Evolutionary conservation across 2,797 vertebrate species (phyloP).

Genomic region (Melanotaenia nigrans): DNA sequence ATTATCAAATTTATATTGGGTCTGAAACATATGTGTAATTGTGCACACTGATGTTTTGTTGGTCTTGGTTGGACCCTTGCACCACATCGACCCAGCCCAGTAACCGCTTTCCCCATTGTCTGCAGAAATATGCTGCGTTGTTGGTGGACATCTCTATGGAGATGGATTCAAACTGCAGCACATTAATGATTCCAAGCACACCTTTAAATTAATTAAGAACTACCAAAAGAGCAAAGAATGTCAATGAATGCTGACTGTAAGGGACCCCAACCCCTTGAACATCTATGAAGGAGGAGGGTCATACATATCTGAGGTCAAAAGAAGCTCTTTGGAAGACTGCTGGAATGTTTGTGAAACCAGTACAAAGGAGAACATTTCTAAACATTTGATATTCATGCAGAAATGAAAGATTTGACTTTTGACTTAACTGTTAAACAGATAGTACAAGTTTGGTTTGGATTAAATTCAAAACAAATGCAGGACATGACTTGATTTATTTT

Average conservation of each 20-base stretch:
- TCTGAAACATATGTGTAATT: no score
- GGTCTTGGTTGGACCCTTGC: no score
- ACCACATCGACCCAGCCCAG: no score
- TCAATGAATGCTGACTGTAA: constrained; percentile 3
- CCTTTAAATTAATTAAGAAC: constrained; percentile 12
- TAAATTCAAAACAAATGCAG: background rate
- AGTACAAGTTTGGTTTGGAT: no score
- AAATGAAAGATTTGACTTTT: background rate
- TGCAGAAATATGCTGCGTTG: no score
- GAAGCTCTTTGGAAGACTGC: background rate
- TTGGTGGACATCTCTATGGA: background rate
- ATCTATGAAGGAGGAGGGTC: background rate
- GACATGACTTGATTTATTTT: background rate
- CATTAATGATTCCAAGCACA: constrained; percentile 13
- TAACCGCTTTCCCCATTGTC: no score
- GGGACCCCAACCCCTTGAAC: background rate
- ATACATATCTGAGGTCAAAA: background rate
- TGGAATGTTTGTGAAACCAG: background rate
- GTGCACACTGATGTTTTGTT: no score
- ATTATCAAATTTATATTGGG: no score
- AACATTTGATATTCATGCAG: background rate
- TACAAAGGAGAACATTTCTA: no score
- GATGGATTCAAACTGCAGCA: background rate
- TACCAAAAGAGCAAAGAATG: constrained; percentile 7
- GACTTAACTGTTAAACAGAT: background rate